A percentile compares a stretch with the other conserved stretches of the same genome.
Conservation (phyloP, 2,113 vertebrate genomes). For the Butorides virescens region DNA sequence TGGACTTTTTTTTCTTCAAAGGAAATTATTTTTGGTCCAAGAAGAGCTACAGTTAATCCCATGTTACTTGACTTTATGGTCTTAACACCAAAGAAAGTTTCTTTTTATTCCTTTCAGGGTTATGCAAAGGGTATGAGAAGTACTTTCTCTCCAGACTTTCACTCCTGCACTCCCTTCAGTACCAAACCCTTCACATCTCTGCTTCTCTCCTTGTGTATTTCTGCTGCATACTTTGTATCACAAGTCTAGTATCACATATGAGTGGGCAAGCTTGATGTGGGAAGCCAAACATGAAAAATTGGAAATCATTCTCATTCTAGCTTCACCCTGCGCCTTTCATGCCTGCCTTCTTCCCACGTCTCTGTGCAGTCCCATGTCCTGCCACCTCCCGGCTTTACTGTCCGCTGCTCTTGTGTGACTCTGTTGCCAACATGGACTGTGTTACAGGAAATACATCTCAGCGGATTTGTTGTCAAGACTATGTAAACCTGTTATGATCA, state of each 20-base stretch:
- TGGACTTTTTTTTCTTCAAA: neutral
- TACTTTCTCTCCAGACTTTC: neutral
- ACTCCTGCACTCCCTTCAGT: neutral
- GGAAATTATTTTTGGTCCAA: neutral
- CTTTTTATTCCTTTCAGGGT: neutral
- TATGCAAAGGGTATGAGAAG: neutral
- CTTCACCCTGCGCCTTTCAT: neutral
- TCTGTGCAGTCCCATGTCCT: neutral
- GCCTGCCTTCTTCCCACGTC: neutral
- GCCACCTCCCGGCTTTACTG: accelerated
- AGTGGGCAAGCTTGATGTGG: neutral
- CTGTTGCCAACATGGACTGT: no score
- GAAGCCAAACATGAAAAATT: neutral
- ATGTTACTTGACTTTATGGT: neutral
- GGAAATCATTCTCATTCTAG: neutral
- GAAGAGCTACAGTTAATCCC: neutral
- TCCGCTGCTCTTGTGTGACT: accelerated
- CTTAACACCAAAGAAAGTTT: neutral
- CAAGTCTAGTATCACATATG: neutral
- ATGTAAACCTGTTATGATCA: neutral
- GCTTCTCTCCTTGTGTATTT: neutral
- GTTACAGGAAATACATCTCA: neutral
- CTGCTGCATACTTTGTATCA: neutral
- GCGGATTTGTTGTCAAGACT: neutral
- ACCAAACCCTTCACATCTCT: neutral